Evolutionary conservation across 2,113 vertebrate species (phyloP), one percentile per base, ranked within the genome.

Genomic region (Sigmodon hispidus): DNA sequence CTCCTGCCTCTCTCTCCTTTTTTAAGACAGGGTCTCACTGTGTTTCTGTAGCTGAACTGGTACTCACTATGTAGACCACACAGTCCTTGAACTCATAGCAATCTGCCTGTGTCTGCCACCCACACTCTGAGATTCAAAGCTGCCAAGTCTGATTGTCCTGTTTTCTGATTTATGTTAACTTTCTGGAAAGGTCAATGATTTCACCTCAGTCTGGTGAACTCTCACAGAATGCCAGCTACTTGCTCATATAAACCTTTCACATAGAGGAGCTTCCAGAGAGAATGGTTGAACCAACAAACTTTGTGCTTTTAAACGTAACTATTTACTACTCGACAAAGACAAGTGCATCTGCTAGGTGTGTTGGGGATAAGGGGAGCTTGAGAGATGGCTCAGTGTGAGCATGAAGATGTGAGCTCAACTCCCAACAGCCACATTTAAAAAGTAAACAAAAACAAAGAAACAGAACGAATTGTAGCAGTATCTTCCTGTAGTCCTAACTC

Each of bases 241-340:
- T 95, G 59, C 36, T 88, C 50, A 59, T 65, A 4, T 87, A 77
- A 93, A 55, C 31, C n/a, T 67, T 55, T 19, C 85, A 81, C 31
- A 43, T 61, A 79, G 90, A 94, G 40, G 31, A 84, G 34, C 67
- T 88, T 13, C 43, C 72, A 50, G 21, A 91, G 36, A 48, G 3
- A 85, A 8, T 77, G 50, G 34, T 75, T 94, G 55, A 55, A 70
- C 31, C 24, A 65, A 48, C 24, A 50, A 96, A 21, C 21, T 31
- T 43, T 79, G n/a, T 0, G 29, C 55, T 91, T 91, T 87, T 63
- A 22, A 89, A 36, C 84, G 21, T 86, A 79, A 19, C 81, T 88
- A 79, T 91, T 85, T 29, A 26, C 69, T 89, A 85, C 59, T 69
- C 73, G 87, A 43, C n/a, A 87, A 84, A 93, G 72, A 72, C 36